Evolutionary conservation across 2,888 invertebrate species (phyloP).

Genomic region (Anticlea derivata): DNA sequence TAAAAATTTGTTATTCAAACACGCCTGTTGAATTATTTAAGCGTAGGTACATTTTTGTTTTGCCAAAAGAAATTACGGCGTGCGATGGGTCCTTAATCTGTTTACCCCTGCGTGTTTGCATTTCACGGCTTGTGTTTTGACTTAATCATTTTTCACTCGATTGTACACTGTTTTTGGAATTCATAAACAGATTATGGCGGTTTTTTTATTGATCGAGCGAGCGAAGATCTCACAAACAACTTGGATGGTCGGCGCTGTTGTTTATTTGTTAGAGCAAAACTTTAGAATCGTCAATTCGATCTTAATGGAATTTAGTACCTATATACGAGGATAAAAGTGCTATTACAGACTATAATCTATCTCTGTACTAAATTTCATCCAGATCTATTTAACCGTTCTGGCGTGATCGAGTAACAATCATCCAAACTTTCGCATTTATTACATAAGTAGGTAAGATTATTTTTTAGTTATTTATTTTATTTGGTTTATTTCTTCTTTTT

Average conservation of each 20-base stretch:
- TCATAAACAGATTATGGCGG: conserved; percentile 1
- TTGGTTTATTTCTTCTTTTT: conserved; percentile 32
- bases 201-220: neutral
- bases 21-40: conserved; percentile 42
- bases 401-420: too few species aligned
- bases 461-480: conserved; percentile 7
- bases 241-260: too few species aligned
- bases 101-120: conserved; percentile 26
- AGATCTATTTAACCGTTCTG: too few species aligned
- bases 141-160: conserved; percentile 22
- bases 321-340: too few species aligned
- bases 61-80: conserved; percentile 36
- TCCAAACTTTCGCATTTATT: too few species aligned
- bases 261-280: too few species aligned
- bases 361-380: too few species aligned
- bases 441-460: too few species aligned
- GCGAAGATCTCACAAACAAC: too few species aligned
- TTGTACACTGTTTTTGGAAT: conserved; percentile 9
- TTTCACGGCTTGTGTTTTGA: conserved; percentile 22
- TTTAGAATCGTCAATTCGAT: too few species aligned
- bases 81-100: conserved; percentile 24
- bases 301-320: too few species aligned
- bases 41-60: conserved; percentile 31
- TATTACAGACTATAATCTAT: too few species aligned
- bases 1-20: conserved; percentile 44